Base-by-base conservation (phyloP, 2,113 vertebrate species). In the Thryonomys swinderianus region DNA sequence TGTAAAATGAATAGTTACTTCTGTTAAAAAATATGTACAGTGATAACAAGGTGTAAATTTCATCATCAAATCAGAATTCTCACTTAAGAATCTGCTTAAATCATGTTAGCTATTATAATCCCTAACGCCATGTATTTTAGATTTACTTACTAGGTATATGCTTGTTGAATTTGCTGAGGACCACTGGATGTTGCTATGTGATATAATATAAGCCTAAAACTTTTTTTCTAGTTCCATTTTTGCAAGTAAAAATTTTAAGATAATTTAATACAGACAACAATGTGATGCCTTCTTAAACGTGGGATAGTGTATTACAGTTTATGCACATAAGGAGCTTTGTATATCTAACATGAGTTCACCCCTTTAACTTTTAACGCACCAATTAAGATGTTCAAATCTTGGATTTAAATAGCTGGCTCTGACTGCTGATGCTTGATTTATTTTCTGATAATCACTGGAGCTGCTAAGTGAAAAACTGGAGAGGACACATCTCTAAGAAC, bases 321-420 rank as follows among this genome's bases (percentile, higher is more conserved):
- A 93, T 96, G 53, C 92, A 64, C 84, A 82, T 92, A 95, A 82
- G 94, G n/a, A 9, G 95, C 96, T 98, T 97, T 97, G 96, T 71
- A 55, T 85, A 96, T 90, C 93, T 88, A 88, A 94, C 32, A 79
- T 97, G 91, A 96, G 89, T 98, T 96, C 81, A 82, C 83, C 91
- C 95, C 90, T 97, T 96, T 96, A 98, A 97, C 96, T 97, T 98
- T 97, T 97, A 98, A 97, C 45, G 37, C 94, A 93, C n/a, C 95
- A 97, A 97, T 97, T 97, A 98, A 98, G 76, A 94, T 37, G 4
- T 83, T 96, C 74, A 96, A 85, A 37, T 94, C 95, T 97, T 95
- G 86, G 96, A 79, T 96, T 98, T 97, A 97, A 98, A 95, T 95
- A 97, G 37, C 94, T 96, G 55, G 94, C 93, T 98, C 94, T 94